phyloP scores from a whole-genome alignment of 2,888 invertebrate genomes.

The Dolichopus griseipennis region DNA sequence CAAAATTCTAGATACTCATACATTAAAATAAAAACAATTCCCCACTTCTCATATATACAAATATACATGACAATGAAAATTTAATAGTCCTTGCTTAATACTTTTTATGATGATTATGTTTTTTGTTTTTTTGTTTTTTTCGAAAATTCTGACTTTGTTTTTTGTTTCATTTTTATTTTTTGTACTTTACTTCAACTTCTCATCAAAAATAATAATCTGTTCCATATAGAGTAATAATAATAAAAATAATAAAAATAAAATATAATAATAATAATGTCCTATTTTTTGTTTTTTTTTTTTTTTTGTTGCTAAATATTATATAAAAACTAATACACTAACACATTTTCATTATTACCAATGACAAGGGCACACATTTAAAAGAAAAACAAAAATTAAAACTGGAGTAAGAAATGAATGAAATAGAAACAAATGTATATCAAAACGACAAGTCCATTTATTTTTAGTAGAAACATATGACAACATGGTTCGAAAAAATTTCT shows the following conservation, averaged over 20 bases:
- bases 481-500: not conserved
- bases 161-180: too few species aligned
- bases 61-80: too few species aligned
- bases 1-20: too few species aligned
- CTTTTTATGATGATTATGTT: not conserved
- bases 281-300: too few species aligned
- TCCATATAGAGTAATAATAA: not conserved
- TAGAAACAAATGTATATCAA: not conserved
- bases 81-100: too few species aligned
- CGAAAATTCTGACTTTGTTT: too few species aligned
- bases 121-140: too few species aligned
- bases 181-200: not conserved
- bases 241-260: constrained; percentile 1
- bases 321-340: not conserved
- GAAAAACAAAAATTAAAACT: not conserved
- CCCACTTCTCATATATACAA: too few species aligned
- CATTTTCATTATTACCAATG: too few species aligned
- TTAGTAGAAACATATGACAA: not conserved
- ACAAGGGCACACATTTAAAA: too few species aligned
- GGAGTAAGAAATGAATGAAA: not conserved
- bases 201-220: not conserved
- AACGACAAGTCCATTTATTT: not conserved
- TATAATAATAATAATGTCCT: constrained; percentile 4
- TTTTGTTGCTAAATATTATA: not conserved
- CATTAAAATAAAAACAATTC: too few species aligned